A percentile compares a stretch with the other conserved stretches of the same genome.
phyloP scores from a whole-genome alignment of 2,113 vertebrate genomes.

The Myiozetetes cayanensis region DNA sequence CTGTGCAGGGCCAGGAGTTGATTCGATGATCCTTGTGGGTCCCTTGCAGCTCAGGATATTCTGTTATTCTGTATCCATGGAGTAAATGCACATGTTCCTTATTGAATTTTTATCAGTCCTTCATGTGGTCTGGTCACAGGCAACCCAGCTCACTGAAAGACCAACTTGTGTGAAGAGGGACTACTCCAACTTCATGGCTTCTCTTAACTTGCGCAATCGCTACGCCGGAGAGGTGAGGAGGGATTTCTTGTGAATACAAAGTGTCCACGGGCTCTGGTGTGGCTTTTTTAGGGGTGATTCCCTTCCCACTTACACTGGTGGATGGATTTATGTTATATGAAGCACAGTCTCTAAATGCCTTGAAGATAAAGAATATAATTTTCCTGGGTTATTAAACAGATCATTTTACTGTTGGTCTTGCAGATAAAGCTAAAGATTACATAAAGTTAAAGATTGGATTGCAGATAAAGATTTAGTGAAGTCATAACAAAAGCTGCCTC shows the following conservation, averaged over 20 bases:
- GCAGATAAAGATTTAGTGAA: neutral
- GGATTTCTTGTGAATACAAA: neutral
- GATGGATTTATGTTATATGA: neutral
- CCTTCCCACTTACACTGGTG: neutral
- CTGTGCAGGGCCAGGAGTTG: neutral
- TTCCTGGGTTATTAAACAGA: neutral
- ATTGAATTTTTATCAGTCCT: neutral
- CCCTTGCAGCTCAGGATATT: neutral
- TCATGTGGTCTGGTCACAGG: constrained; percentile 63
- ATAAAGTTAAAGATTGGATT: neutral
- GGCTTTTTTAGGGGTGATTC: neutral
- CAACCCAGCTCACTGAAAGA: constrained; percentile 90
- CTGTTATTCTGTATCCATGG: neutral
- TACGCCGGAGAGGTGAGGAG: constrained; percentile 90
- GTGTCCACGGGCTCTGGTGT: neutral
- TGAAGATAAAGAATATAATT: neutral
- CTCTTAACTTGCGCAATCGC: constrained; percentile 94
- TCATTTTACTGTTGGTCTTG: neutral
- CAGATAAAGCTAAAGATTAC: neutral
- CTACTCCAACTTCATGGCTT: constrained; percentile 98
- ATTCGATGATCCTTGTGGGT: neutral
- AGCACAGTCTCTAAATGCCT: neutral
- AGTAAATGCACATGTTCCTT: neutral
- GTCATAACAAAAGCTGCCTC: neutral
- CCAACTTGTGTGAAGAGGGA: constrained; percentile 96